These are phyloP conservation scores for Neoarius graeffei DNA, from an alignment of 2,113 vertebrate genomes.

Conservation along the genomic window DNA sequence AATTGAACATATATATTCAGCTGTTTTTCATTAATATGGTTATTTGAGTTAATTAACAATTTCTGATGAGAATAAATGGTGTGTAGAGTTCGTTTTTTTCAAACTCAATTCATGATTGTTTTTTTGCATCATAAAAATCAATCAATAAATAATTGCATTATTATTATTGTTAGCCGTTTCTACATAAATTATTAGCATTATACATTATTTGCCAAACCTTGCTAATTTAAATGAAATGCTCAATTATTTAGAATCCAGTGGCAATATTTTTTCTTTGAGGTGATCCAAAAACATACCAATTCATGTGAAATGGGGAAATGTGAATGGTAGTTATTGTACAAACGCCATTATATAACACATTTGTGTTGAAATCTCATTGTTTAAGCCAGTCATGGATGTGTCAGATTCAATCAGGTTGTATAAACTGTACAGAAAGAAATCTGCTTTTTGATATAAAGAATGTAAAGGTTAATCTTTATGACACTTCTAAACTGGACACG, in stretches of 20 bases:
- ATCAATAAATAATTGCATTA: too few species aligned
- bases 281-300: background rate
- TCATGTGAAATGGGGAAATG: background rate
- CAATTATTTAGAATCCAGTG: background rate
- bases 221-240: background rate
- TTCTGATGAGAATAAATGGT: background rate
- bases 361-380: background rate
- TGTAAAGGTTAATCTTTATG: background rate
- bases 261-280: background rate
- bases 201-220: background rate
- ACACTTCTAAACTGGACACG: background rate
- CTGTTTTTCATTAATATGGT: background rate
- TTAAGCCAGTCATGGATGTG: background rate
- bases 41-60: background rate
- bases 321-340: background rate
- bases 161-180: background rate
- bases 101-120: background rate
- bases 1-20: background rate
- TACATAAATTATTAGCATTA: background rate
- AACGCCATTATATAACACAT: background rate
- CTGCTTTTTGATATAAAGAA: background rate
- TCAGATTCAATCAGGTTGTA: background rate
- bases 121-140: too few species aligned
- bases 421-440: background rate
- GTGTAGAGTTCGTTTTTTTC: background rate